Evolutionary conservation across 2,113 vertebrate genomes (phyloP).

Genomic region (Vanacampus margaritifer): DNA sequence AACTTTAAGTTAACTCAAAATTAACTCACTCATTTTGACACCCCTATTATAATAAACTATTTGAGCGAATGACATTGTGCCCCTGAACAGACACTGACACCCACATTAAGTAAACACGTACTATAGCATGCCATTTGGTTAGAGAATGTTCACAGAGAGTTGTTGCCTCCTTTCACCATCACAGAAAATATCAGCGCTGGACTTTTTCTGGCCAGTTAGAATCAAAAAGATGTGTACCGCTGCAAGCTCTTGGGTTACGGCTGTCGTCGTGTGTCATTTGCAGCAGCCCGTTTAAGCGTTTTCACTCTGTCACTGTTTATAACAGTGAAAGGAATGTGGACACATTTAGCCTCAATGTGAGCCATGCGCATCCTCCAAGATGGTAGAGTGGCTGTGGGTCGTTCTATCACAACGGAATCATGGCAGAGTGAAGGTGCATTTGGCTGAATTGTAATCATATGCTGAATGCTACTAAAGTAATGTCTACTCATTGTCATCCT

Average conservation of each 20-base stretch:
- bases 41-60: too few relatives aligned
- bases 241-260: background rate
- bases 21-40: too few relatives aligned
- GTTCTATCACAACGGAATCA: background rate
- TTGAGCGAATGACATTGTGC: too few relatives aligned
- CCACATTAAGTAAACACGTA: background rate
- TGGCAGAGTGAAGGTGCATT: conserved; percentile 1
- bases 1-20: too few relatives aligned
- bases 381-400: conserved; percentile 14
- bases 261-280: conserved; percentile 20
- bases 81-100: background rate
- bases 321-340: conserved; percentile 27
- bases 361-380: conserved; percentile 14
- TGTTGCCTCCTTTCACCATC: background rate
- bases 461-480: conserved; percentile 1
- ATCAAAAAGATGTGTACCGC: conserved; percentile 1
- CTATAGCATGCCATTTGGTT: background rate
- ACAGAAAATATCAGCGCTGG: background rate
- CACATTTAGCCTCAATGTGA: conserved; percentile 25
- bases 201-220: background rate
- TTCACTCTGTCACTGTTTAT: conserved; percentile 15
- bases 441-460: conserved; percentile 3
- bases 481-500: background rate
- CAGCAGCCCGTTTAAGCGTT: conserved; percentile 13
- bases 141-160: background rate